Evolutionary conservation across 1,140 invertebrate genomes (phyloP).

Genomic region (Heliconius hewitsoni): DNA sequence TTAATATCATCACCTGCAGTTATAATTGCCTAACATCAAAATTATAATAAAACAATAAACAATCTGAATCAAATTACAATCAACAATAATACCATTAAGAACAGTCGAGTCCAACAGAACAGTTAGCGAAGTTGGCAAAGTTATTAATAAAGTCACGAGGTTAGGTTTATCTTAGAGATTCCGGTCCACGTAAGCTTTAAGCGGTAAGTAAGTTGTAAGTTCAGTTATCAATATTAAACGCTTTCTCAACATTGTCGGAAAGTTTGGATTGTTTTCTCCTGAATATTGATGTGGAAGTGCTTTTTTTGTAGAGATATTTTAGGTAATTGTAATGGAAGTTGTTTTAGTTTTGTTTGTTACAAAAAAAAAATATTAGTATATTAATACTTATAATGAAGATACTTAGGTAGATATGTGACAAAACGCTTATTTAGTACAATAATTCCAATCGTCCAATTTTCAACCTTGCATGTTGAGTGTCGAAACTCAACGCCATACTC

Average conservation of each 20-base stretch:
- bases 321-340: not conserved
- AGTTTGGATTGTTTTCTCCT: constrained; percentile 5
- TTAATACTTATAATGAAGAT: too few species aligned
- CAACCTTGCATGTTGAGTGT: too few species aligned
- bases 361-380: too few species aligned
- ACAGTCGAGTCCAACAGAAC: not conserved
- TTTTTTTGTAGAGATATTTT: not conserved
- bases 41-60: not conserved
- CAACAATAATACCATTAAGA: not conserved
- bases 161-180: not conserved
- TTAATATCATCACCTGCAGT: too few species aligned
- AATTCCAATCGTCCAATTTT: too few species aligned
- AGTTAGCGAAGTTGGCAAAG: not conserved
- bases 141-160: not conserved
- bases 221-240: constrained; percentile 4
- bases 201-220: constrained; percentile 1
- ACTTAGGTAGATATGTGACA: too few species aligned
- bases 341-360: not conserved
- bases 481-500: too few species aligned
- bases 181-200: constrained; percentile 5
- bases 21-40: not conserved
- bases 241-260: not conserved
- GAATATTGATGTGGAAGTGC: not conserved
- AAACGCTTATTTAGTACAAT: too few species aligned
- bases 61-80: not conserved